Evolutionary conservation across 2,113 vertebrate genomes (phyloP).

Genomic region (Glaucidium brasilianum): DNA sequence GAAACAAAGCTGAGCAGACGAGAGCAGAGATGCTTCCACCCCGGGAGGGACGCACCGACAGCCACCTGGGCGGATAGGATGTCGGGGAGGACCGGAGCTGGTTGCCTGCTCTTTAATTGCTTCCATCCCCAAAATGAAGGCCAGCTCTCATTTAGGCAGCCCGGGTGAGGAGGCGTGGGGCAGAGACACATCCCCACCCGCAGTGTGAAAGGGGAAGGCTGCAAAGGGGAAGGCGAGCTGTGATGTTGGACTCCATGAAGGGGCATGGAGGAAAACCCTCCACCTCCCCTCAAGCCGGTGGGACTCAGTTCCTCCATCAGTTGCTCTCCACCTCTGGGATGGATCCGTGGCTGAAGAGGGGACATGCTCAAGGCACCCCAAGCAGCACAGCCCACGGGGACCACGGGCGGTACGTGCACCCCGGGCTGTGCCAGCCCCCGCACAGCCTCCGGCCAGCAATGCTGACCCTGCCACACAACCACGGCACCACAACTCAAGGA

Average conservation of each 20-base stretch:
- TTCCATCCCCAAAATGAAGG: not conserved
- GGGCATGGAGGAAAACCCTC: not conserved
- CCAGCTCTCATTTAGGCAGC: not conserved
- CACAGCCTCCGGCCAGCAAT: not conserved
- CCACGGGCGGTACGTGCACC: not conserved
- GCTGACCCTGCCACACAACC: not conserved
- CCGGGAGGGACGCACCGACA: not conserved
- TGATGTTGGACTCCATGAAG: not conserved
- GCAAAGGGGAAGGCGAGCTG: fast-evolving
- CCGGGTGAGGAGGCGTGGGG: not conserved
- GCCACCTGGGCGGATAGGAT: not conserved
- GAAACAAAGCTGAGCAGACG: not conserved
- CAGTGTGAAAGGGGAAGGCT: not conserved
- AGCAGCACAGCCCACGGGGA: not conserved
- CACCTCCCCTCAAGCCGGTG: not conserved
- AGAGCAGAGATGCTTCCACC: not conserved
- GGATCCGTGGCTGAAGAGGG: not conserved
- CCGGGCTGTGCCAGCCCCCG: not conserved
- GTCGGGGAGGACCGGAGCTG: fast-evolving
- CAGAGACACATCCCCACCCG: not conserved
- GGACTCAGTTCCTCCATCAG: not conserved
- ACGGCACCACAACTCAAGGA: not conserved
- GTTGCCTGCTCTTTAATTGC: not conserved
- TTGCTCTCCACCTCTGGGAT: not conserved
- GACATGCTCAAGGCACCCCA: fast-evolving